These are phyloP conservation scores for Dolichallabes microphthalmus DNA, from an alignment of 2,113 vertebrate species.

Conservation along the genomic window DNA sequence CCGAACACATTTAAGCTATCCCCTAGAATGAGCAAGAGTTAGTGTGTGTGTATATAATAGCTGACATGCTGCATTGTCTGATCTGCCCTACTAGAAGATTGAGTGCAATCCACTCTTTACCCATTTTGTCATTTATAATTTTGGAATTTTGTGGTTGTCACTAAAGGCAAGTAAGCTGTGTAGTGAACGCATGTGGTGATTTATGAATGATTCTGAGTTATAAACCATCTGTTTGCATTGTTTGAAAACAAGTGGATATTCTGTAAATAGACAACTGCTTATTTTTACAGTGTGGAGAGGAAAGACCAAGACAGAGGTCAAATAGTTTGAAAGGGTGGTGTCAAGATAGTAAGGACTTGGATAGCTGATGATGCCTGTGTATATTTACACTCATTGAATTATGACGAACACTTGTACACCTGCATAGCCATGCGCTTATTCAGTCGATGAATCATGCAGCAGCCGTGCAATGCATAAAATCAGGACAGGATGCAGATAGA, in stretches of 20 bases:
- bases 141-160: neutral
- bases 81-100: constrained; percentile 3
- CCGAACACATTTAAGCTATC: neutral
- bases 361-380: too few species aligned
- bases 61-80: neutral
- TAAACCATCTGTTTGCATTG: neutral
- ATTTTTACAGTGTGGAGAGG: neutral
- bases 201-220: neutral
- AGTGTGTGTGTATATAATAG: neutral
- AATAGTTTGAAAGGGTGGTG: neutral
- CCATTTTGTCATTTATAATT: neutral
- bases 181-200: neutral
- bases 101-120: neutral
- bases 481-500: neutral
- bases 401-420: neutral
- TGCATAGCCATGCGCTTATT: neutral
- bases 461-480: neutral
- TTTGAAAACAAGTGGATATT: neutral
- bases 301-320: neutral
- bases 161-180: neutral
- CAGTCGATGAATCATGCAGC: neutral
- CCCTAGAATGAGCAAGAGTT: neutral
- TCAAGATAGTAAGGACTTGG: too few species aligned
- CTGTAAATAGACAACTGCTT: neutral
- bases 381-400: neutral